Conservation (phyloP, 1,140 invertebrate genomes). For the Drosophila kepulauana region DNA sequence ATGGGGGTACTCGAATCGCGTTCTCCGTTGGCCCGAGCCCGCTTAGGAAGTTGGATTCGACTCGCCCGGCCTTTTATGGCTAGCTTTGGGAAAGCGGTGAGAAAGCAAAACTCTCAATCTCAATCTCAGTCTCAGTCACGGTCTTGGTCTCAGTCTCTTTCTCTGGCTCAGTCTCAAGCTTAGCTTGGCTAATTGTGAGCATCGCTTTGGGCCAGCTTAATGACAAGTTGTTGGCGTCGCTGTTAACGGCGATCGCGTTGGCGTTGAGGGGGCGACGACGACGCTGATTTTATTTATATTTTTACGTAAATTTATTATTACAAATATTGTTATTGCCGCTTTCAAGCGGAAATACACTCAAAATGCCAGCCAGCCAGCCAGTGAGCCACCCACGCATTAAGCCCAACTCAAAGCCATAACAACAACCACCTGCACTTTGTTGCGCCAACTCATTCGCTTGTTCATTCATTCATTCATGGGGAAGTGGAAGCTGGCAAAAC, state of each 20-base stretch:
- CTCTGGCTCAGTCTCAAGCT: background rate
- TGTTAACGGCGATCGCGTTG: slow-evolving; percentile 59
- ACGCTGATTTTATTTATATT: slow-evolving; percentile 80
- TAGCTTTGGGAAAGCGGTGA: slow-evolving; percentile 71
- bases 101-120: slow-evolving; percentile 64
- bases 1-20: slow-evolving; percentile 28
- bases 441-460: slow-evolving; percentile 50
- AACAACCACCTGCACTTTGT: slow-evolving; percentile 71
- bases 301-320: slow-evolving; percentile 82
- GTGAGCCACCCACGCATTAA: slow-evolving; percentile 55
- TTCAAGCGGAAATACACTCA: slow-evolving; percentile 81
- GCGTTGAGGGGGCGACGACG: slow-evolving; percentile 42
- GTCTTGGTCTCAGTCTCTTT: background rate
- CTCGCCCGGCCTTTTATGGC: slow-evolving; percentile 65
- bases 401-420: slow-evolving; percentile 45
- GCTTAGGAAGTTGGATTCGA: slow-evolving; percentile 67
- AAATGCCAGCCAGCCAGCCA: slow-evolving; percentile 47
- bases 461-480: slow-evolving; percentile 37
- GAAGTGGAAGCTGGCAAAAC: slow-evolving; percentile 67
- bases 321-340: slow-evolving; percentile 81
- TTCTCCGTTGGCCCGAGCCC: slow-evolving; percentile 38
- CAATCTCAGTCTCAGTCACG: background rate
- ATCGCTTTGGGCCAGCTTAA: slow-evolving; percentile 62
- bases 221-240: slow-evolving; percentile 49
- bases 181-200: slow-evolving; percentile 74